Evolutionary conservation across 2,797 vertebrate genomes (phyloP).

Genomic region (Scomberomorus guttatus): DNA sequence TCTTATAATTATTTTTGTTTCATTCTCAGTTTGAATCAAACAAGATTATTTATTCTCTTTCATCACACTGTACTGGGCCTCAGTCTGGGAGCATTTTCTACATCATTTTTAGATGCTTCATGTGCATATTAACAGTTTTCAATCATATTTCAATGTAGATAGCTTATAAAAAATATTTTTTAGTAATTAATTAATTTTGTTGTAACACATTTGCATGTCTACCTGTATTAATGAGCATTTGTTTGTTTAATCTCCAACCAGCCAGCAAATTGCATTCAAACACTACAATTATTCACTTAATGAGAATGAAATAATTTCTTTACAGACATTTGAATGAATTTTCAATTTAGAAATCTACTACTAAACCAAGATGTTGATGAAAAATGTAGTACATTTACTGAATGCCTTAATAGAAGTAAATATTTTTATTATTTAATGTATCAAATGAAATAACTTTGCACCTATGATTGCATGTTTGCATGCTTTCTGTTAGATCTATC

Average conservation of each 20-base stretch:
- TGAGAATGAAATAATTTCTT: conserved; percentile 35
- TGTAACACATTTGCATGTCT: conserved; percentile 28
- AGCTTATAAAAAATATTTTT: conserved; percentile 8
- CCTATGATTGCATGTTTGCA: conserved; percentile 26
- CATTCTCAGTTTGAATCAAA: conserved; percentile 1
- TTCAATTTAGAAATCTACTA: conserved; percentile 17
- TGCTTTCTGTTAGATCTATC: conserved; percentile 26
- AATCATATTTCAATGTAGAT: conserved; percentile 1
- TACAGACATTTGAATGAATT: neutral
- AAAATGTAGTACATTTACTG: conserved; percentile 17
- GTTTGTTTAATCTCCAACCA: conserved; percentile 43
- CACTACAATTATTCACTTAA: conserved; percentile 14
- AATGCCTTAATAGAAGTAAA: conserved; percentile 2
- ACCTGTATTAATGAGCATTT: conserved; percentile 40
- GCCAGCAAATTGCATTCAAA: conserved; percentile 25
- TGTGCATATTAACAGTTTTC: conserved; percentile 14
- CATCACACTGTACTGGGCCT: conserved; percentile 73
- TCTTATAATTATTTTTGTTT: conserved; percentile 31
- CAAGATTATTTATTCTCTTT: conserved; percentile 31
- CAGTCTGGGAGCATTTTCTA: conserved; percentile 56
- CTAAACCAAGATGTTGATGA: neutral
- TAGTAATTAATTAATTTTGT: conserved; percentile 16
- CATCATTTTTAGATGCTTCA: conserved; percentile 41
- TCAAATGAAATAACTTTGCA: conserved; percentile 16
- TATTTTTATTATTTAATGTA: conserved; percentile 6